phyloP scores from a whole-genome alignment of 2,888 invertebrate genomes.

The Crossocerus cetratus region DNA sequence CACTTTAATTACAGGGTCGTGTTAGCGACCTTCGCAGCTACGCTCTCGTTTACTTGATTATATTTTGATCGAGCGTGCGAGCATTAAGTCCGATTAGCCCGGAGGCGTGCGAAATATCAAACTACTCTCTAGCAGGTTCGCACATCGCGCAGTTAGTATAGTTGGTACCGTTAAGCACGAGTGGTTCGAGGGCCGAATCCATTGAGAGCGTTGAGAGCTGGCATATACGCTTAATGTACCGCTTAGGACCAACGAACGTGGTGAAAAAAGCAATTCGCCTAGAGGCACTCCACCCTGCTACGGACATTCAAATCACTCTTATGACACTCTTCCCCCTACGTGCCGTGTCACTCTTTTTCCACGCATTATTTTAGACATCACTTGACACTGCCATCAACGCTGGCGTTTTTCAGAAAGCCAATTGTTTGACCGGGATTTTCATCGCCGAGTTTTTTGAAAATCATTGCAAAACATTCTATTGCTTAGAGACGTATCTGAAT shows the following conservation, averaged over 20 bases:
- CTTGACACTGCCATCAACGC: no score
- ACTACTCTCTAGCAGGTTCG: constrained; percentile 64
- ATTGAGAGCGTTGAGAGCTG: constrained; percentile 1
- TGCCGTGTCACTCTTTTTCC: background rate
- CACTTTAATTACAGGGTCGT: background rate
- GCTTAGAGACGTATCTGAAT: no score
- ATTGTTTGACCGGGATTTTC: no score
- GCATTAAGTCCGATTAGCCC: background rate
- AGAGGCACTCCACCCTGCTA: no score
- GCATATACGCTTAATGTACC: background rate
- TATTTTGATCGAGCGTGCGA: constrained; percentile 9
- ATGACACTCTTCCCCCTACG: background rate
- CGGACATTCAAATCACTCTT: no score
- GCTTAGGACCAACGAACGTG: background rate
- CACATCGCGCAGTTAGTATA: constrained; percentile 30
- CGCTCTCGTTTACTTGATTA: constrained; percentile 38
- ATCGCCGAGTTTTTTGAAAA: no score
- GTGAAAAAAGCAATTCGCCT: no score
- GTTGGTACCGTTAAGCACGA: constrained; percentile 36
- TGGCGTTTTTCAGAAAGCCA: no score
- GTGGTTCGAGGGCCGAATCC: constrained; percentile 11
- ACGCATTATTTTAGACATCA: background rate
- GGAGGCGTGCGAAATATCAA: constrained; percentile 57
- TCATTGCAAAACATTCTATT: no score
- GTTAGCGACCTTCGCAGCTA: constrained; percentile 14